Conservation (phyloP, 2,888 invertebrate genomes). For the Lasioglossum zephyrum region DNA sequence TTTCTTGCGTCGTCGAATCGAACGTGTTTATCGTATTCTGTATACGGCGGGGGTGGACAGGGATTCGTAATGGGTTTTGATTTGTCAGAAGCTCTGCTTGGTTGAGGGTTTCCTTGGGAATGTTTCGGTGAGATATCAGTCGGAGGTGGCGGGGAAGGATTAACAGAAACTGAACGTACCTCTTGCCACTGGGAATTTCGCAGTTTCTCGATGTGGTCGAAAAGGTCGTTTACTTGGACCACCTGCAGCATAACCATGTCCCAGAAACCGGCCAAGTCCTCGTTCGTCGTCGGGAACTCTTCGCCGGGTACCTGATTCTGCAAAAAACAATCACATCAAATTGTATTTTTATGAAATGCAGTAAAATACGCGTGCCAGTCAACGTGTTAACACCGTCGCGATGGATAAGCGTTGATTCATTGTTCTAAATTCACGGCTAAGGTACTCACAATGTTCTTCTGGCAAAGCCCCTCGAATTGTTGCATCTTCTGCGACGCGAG, state of each 20-base stretch:
- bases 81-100: background rate
- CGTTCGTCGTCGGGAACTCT: conserved; percentile 94
- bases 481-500: conserved; percentile 96
- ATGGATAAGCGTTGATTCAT: background rate
- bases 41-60: background rate
- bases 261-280: conserved; percentile 98
- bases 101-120: background rate
- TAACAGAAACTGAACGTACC: conserved; percentile 80
- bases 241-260: conserved; percentile 98
- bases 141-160: conserved; percentile 15
- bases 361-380: too few species aligned
- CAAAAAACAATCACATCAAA: conserved; percentile 24
- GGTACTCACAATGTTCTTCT: conserved; percentile 87
- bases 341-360: background rate
- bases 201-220: conserved; percentile 88
- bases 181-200: conserved; percentile 89
- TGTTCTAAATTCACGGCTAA: background rate
- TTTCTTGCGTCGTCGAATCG: conserved; percentile 20
- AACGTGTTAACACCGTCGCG: too few species aligned
- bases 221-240: conserved; percentile 92
- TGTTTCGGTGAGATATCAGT: conserved; percentile 20
- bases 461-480: conserved; percentile 94
- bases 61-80: conserved; percentile 16
- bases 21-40: conserved; percentile 25
- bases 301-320: conserved; percentile 90